Evolutionary conservation across 1,140 invertebrate species (phyloP).

Genomic region (Calosoma granatense): DNA sequence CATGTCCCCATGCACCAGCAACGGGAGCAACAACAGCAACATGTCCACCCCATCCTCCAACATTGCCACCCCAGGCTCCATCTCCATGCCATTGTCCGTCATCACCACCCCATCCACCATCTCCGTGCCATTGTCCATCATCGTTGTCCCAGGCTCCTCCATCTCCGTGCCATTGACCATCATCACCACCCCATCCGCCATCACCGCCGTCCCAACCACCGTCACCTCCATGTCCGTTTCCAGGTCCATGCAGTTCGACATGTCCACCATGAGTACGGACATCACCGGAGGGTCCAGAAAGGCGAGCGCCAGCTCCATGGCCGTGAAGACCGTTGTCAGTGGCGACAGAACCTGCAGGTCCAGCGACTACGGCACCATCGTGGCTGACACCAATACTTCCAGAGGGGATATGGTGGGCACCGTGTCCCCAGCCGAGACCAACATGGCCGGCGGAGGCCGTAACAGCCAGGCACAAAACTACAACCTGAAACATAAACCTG

Average conservation of each 20-base stretch:
- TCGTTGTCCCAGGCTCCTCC: not conserved
- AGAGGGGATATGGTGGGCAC: not conserved
- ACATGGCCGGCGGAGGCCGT: not conserved
- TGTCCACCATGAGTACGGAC: not conserved
- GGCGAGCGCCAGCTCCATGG: conserved; percentile 1
- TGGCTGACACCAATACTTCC: not conserved
- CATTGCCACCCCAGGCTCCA: not conserved
- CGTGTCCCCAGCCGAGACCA: too few relatives aligned
- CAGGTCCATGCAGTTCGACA: not conserved
- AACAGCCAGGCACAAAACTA: not conserved
- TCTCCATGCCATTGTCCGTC: not conserved
- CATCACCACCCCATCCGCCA: not conserved
- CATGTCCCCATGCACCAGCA: not conserved
- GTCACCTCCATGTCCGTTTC: not conserved
- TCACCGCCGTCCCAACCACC: not conserved
- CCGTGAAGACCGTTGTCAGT: not conserved
- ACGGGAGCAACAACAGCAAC: not conserved
- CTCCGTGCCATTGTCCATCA: not conserved
- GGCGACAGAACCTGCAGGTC: not conserved
- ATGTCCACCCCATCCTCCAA: not conserved
- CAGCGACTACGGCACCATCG: not conserved
- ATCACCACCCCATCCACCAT: not conserved
- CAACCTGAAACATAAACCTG: too few relatives aligned
- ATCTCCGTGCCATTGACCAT: not conserved
- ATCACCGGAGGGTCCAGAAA: not conserved